Conservation (phyloP, 1,140 invertebrate species). For the Drosophila arizonae region DNA sequence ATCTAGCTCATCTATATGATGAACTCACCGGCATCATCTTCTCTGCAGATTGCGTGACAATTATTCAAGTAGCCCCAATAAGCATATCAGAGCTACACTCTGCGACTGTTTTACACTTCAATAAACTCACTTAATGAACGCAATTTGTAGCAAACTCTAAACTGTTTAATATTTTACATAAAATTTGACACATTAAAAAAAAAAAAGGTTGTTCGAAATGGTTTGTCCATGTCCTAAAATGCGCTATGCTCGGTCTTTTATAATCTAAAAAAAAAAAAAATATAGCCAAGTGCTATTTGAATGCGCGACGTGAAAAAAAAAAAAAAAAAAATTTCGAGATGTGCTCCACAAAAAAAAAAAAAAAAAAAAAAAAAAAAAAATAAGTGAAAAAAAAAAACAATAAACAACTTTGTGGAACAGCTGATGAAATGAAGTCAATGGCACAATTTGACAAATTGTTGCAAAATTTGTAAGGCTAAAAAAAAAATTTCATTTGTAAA, state of each 20-base stretch:
- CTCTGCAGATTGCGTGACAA: too few relatives aligned
- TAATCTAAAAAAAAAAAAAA: too few relatives aligned
- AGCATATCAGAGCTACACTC: too few relatives aligned
- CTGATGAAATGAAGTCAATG: slow-evolving; percentile 21
- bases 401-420: slow-evolving; percentile 12
- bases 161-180: slow-evolving; percentile 25
- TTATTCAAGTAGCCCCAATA: too few relatives aligned
- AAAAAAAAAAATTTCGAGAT: slow-evolving; percentile 6
- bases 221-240: slow-evolving; percentile 20
- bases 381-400: slow-evolving; percentile 10
- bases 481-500: slow-evolving; percentile 38
- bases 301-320: slow-evolving; percentile 52
- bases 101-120: slow-evolving; percentile 32
- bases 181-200: slow-evolving; percentile 17
- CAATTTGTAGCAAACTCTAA: slow-evolving; percentile 29
- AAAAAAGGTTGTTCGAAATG: slow-evolving; percentile 6
- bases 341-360: slow-evolving; percentile 25
- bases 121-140: slow-evolving; percentile 47
- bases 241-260: slow-evolving; percentile 23
- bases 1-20: too few relatives aligned
- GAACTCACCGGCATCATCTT: too few relatives aligned
- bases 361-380: background rate
- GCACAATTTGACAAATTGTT: slow-evolving; percentile 53
- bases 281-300: slow-evolving; percentile 57
- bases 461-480: slow-evolving; percentile 41